Percentiles rank a stretch among this genome's conserved stretches.
Evolutionary conservation across 2,888 invertebrate species (phyloP).

Genomic region (Ceraclea dissimilis): DNA sequence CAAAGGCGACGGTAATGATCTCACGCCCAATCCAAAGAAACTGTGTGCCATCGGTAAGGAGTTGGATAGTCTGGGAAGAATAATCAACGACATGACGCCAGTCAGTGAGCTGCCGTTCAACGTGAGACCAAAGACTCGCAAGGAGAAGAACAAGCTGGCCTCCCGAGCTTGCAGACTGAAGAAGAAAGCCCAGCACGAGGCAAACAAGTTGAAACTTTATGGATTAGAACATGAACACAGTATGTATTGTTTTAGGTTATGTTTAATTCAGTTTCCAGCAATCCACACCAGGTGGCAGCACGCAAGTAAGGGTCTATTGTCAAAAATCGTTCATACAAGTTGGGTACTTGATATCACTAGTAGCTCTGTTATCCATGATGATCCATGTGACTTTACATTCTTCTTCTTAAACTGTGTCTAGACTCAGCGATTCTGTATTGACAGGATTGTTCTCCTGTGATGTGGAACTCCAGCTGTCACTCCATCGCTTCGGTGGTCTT

Average conservation of each 20-base stretch:
- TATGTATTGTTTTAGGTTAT: no score
- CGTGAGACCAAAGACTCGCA: constrained; percentile 83
- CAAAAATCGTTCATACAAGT: no score
- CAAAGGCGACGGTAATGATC: constrained; percentile 95
- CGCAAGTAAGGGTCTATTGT: no score
- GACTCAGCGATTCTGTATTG: no score
- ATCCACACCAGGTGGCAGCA: no score
- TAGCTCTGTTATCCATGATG: no score
- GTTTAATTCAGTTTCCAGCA: no score
- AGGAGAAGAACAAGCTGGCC: constrained; percentile 96
- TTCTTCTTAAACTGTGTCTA: no score
- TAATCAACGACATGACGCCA: constrained; percentile 94
- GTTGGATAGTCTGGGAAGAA: constrained; percentile 79
- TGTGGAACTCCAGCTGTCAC: no score
- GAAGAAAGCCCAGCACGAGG: constrained; percentile 98
- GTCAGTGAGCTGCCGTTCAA: constrained; percentile 88
- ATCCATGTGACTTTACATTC: not conserved
- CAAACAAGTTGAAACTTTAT: constrained; percentile 91
- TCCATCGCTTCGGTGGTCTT: no score
- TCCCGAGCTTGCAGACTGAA: constrained; percentile 94
- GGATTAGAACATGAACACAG: constrained; percentile 93
- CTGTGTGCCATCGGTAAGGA: constrained; percentile 86
- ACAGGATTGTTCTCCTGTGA: no score
- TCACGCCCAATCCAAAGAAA: constrained; percentile 92
- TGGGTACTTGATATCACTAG: no score